phyloP scores from a whole-genome alignment of 2,797 vertebrate genomes.

The Alcedo quadribrachys region DNA sequence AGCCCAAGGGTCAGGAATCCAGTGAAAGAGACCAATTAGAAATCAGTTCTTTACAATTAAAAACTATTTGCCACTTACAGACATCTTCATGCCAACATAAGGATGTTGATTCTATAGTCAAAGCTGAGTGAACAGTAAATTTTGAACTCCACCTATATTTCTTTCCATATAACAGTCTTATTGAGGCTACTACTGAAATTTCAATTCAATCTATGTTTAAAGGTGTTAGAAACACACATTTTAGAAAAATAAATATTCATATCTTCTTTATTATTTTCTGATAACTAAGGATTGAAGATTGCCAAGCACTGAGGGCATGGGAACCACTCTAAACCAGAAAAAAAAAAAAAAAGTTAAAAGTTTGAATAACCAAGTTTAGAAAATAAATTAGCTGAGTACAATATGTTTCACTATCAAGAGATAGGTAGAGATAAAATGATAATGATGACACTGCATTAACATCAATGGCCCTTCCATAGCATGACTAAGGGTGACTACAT shows the following conservation, averaged over 20 bases:
- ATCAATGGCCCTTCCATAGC: neutral
- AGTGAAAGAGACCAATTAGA: neutral
- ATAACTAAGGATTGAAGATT: neutral
- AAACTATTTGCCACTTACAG: neutral
- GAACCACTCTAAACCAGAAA: neutral
- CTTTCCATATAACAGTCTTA: neutral
- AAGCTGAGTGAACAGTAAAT: neutral
- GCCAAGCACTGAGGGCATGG: neutral
- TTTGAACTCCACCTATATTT: neutral
- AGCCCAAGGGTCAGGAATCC: neutral
- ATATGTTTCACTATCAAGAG: neutral
- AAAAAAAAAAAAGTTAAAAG: neutral
- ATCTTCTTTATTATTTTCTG: neutral
- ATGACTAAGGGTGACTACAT: neutral
- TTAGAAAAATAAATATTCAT: neutral
- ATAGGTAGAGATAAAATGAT: neutral
- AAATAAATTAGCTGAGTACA: neutral
- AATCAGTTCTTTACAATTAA: neutral
- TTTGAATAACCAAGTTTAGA: neutral
- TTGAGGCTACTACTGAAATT: neutral
- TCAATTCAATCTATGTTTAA: neutral
- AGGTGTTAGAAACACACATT: neutral
- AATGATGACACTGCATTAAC: neutral
- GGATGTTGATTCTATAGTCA: neutral
- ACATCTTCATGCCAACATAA: neutral